Evolutionary conservation across 2,888 invertebrate genomes (phyloP).

Genomic region (Metopia argyrocephala): DNA sequence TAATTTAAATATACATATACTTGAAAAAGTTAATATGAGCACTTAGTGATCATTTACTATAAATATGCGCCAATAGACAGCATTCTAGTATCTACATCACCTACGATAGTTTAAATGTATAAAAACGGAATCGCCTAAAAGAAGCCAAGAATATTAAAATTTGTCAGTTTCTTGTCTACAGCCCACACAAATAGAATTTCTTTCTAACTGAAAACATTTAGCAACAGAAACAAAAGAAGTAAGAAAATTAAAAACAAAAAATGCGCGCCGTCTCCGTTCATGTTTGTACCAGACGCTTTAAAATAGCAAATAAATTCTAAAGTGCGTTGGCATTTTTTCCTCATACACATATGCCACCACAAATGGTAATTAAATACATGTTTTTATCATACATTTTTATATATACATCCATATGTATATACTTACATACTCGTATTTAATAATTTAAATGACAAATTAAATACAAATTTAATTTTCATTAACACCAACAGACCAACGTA

Average conservation of each 20-base stretch:
- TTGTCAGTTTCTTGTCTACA: background rate
- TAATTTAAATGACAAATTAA: slow-evolving; percentile 10
- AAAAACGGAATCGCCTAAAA: background rate
- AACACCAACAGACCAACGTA: slow-evolving; percentile 34
- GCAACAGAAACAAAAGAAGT: background rate
- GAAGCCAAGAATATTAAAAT: background rate
- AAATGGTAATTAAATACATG: slow-evolving; percentile 37
- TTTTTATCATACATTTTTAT: slow-evolving; percentile 25
- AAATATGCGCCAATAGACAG: too few relatives aligned
- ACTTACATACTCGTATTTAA: background rate
- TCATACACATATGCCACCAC: slow-evolving; percentile 9
- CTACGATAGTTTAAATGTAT: too few relatives aligned
- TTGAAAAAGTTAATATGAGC: too few relatives aligned
- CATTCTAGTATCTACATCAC: too few relatives aligned
- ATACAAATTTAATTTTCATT: slow-evolving; percentile 7
- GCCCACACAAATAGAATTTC: background rate
- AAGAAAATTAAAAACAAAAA: background rate
- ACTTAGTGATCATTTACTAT: too few relatives aligned
- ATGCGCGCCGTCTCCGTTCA: background rate
- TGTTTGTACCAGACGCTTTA: background rate
- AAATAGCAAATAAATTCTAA: background rate
- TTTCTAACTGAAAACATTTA: background rate
- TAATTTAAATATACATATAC: too few relatives aligned
- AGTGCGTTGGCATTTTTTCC: background rate
- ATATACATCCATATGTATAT: background rate